Base-by-base conservation (phyloP, 2,113 vertebrate species). In the Lophius piscatorius region DNA sequence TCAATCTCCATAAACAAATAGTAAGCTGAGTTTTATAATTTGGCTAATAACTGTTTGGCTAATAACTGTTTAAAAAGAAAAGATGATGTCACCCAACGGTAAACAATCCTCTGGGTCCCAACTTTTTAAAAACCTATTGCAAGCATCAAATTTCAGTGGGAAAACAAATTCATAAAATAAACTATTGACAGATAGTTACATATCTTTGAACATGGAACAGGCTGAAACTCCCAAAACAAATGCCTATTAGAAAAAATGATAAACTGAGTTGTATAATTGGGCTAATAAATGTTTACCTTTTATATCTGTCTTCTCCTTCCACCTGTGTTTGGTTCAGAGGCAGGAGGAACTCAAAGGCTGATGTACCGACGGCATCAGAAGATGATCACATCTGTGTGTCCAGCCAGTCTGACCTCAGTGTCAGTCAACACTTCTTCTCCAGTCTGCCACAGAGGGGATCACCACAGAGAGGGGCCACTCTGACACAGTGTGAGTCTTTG, bases 351-450 rank as follows among this genome's bases (percentile, higher is more conserved):
- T 87, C 86, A 13, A 88, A 59, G 47, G 83, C 82, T 22, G 89
- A 91, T n/a, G 55, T 78, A 13, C 59, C 67, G 10, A 13, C 16
- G 4, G 36, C 69, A 22, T 23, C 67, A 2, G 63, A 63, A 16
- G 87, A 90, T 4, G 75, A 86, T 9, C 78, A 84, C 66, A 41
- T 77, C 52, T 72, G 75, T 24, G 17, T 29, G 2, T 63, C 70
- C 60, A 76, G 77, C 81, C 88, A 86, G 64, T 66, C 86, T 20
- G 90, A 91, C 2, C 80, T 88, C 63, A 86, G 66, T 5, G 72
- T 82, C 18, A 78, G 88, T 35, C 90, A 91, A 20, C 82, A 89
- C 58, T 87, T 90, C 62, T 85, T 86, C 10, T 63, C 82, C 74
- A 89, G 78, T 57, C 76, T 76, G 35, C 51, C 77, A 3, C 69